These are phyloP conservation scores for Phacellophora camtschatica DNA, from an alignment of 30 jellyfish, hydroid and myxozoan species.

Conservation along the genomic window DNA sequence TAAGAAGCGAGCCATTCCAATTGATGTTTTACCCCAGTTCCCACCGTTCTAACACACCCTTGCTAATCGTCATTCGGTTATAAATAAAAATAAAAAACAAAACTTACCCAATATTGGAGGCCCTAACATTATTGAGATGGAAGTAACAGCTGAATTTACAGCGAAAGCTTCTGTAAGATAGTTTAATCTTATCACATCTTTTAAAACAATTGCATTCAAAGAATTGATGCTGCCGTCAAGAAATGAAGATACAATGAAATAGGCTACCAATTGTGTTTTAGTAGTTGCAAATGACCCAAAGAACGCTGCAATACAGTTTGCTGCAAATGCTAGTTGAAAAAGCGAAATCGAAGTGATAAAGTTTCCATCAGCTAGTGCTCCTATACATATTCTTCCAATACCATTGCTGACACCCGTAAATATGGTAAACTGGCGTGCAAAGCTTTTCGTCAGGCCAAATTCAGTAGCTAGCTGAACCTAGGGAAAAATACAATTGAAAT, in stretches of 20 bases:
- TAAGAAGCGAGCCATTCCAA: no score
- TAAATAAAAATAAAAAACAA: neutral
- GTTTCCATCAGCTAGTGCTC: neutral
- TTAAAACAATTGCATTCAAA: neutral
- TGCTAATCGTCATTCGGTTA: no score
- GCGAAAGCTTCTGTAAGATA: slow-evolving; percentile 2
- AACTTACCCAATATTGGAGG: slow-evolving; percentile 59
- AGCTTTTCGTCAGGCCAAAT: slow-evolving; percentile 15
- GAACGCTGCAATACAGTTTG: slow-evolving; percentile 1
- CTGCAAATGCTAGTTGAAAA: neutral
- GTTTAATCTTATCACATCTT: neutral
- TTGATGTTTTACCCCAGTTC: no score
- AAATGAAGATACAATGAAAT: neutral
- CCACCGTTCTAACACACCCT: no score
- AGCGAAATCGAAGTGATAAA: neutral
- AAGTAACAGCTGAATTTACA: neutral
- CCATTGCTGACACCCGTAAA: slow-evolving; percentile 54
- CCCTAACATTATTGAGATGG: slow-evolving; percentile 20
- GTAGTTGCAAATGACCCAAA: slow-evolving; percentile 23
- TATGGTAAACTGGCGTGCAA: slow-evolving; percentile 32
- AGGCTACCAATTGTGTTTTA: slow-evolving; percentile 7
- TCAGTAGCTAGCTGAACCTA: slow-evolving; percentile 65
- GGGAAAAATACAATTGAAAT: neutral
- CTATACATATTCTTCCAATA: slow-evolving; percentile 33
- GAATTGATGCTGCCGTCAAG: slow-evolving; percentile 35